phyloP scores from a whole-genome alignment of 2,888 invertebrate genomes.

The Tenthredo livida region DNA sequence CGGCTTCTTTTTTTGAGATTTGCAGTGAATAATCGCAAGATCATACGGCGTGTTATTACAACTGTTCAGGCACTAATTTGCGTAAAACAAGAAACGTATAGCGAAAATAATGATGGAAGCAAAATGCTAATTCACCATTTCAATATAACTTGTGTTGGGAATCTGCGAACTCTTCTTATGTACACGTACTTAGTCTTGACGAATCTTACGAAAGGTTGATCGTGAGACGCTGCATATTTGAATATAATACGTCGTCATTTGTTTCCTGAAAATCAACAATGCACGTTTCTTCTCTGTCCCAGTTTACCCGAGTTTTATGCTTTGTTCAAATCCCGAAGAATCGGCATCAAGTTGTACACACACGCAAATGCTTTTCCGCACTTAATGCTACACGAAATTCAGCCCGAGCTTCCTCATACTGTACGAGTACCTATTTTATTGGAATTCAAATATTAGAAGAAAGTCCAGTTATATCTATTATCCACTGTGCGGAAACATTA shows the following conservation, averaged over 20 bases:
- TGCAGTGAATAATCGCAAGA: neutral
- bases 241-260: constrained; percentile 38
- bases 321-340: neutral
- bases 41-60: neutral
- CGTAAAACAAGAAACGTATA: constrained; percentile 18
- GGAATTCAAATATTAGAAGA: constrained; percentile 19
- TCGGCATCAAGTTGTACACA: neutral
- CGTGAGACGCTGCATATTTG: constrained; percentile 42
- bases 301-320: neutral
- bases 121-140: constrained; percentile 22
- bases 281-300: constrained; percentile 15
- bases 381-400: constrained; percentile 24
- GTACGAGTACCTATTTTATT: neutral
- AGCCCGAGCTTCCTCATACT: constrained; percentile 37
- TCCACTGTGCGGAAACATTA: neutral
- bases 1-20: neutral
- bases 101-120: neutral
- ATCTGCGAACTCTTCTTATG: neutral
- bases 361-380: constrained; percentile 36
- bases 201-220: constrained; percentile 34
- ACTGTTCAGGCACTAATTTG: constrained; percentile 14
- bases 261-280: constrained; percentile 36
- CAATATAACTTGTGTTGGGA: neutral
- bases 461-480: neutral
- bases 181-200: neutral